Conservation (phyloP, 2,888 invertebrate genomes). For the Noctua comes region DNA sequence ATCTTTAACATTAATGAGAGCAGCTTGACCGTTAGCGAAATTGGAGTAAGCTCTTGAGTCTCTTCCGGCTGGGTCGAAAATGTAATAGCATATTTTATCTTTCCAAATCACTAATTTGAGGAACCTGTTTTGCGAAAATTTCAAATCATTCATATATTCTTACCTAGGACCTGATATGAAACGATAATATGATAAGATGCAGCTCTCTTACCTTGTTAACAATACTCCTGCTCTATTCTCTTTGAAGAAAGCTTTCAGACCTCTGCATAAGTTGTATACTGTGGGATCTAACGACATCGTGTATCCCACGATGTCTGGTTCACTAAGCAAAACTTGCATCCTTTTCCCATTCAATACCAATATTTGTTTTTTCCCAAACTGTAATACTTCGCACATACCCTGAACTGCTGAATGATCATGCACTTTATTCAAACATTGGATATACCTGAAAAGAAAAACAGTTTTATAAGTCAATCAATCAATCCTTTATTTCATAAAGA, state of each 20-base stretch:
- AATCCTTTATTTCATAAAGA: too few relatives aligned
- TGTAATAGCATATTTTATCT: conserved; percentile 90
- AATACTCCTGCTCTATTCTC: conserved; percentile 89
- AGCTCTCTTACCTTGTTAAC: conserved; percentile 78
- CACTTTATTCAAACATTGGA: conserved; percentile 84
- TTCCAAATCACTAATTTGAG: conserved; percentile 91
- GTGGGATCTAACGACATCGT: conserved; percentile 86
- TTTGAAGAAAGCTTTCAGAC: conserved; percentile 89
- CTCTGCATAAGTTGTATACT: conserved; percentile 88
- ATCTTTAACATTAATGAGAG: conserved; percentile 90
- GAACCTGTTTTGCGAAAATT: conserved; percentile 72
- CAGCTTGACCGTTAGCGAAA: conserved; percentile 87
- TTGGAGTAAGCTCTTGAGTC: conserved; percentile 88
- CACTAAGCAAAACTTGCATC: conserved; percentile 85
- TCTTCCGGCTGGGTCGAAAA: conserved; percentile 92
- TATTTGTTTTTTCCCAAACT: conserved; percentile 85
- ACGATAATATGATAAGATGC: neutral
- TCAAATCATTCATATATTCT: neutral
- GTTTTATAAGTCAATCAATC: too few relatives aligned
- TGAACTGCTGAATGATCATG: conserved; percentile 87
- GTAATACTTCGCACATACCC: conserved; percentile 87
- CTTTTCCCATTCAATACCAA: conserved; percentile 82
- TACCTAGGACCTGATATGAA: neutral
- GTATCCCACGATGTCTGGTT: conserved; percentile 87
- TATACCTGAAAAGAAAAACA: conserved; percentile 77